Evolutionary conservation across 2,113 vertebrate species (phyloP).

Genomic region (Columbina picui): DNA sequence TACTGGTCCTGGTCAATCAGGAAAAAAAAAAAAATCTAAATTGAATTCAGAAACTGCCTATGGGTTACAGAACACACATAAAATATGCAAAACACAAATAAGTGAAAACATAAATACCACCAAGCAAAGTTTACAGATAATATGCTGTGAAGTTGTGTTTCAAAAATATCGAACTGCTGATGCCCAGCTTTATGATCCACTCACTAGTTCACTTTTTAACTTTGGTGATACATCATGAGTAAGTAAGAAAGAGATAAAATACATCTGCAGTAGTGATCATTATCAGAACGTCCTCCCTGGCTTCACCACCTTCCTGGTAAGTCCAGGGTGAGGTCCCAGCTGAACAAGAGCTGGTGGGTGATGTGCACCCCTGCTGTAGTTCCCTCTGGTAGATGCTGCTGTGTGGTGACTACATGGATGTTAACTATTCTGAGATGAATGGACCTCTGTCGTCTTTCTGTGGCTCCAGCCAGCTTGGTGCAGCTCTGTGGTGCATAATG

Average conservation of each 20-base stretch:
- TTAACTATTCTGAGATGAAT: not conserved
- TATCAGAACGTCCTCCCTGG: not conserved
- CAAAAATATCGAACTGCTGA: not conserved
- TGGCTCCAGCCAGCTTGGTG: not conserved
- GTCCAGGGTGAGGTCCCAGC: not conserved
- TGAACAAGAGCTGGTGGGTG: not conserved
- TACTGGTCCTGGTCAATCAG: slow-evolving; percentile 42
- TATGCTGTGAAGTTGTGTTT: not conserved
- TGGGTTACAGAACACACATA: not conserved
- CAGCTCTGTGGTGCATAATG: not conserved
- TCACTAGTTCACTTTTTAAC: not conserved
- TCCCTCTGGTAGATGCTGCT: not conserved
- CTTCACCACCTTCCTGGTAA: not conserved
- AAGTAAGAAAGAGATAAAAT: not conserved
- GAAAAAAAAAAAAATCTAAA: not conserved
- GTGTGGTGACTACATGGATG: accelerated
- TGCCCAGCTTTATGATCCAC: not conserved
- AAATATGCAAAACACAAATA: slow-evolving; percentile 27
- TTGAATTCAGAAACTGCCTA: not conserved
- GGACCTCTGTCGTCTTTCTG: not conserved
- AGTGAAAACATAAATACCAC: not conserved
- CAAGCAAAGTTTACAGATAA: not conserved
- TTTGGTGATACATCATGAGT: not conserved
- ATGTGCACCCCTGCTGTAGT: not conserved
- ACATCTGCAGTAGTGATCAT: not conserved